A percentile compares a stretch with the other conserved stretches of the same genome.
phyloP scores from a whole-genome alignment of 2,113 vertebrate species.

The Colinus virginianus region DNA sequence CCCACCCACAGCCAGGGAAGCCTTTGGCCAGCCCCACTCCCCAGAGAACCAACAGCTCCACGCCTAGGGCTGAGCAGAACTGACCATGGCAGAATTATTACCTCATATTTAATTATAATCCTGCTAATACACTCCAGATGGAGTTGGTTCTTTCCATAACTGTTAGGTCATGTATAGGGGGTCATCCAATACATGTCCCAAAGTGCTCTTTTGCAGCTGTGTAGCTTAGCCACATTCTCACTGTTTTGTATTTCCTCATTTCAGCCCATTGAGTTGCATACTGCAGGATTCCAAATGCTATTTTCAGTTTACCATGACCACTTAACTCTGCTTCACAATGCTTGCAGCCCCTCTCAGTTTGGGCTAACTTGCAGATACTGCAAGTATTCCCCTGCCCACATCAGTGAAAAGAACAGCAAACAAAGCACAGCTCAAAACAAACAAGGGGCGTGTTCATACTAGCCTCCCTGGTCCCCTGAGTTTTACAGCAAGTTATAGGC shows the following conservation, averaged over 20 bases:
- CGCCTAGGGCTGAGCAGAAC: background rate
- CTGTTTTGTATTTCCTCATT: background rate
- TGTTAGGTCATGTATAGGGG: background rate
- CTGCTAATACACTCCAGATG: background rate
- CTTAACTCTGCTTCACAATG: background rate
- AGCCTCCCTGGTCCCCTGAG: background rate
- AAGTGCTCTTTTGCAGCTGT: background rate
- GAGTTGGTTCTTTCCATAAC: background rate
- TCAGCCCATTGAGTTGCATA: background rate
- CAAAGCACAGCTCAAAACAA: slow-evolving; percentile 68
- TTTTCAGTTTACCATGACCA: background rate
- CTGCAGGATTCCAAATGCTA: background rate
- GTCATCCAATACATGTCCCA: background rate
- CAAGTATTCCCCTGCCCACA: slow-evolving; percentile 42
- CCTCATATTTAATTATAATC: background rate
- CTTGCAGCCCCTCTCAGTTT: slow-evolving; percentile 3
- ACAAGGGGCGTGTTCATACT: slow-evolving; percentile 42
- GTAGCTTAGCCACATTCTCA: background rate
- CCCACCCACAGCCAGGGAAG: background rate
- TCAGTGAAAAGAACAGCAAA: slow-evolving; percentile 62
- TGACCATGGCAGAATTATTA: background rate
- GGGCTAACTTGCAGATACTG: slow-evolving; percentile 28
- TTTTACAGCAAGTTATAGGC: slow-evolving; percentile 8
- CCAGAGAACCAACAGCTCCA: background rate
- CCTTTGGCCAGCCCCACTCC: rapidly evolving